Conservation (phyloP, 2,888 invertebrate species). For the Hyppa rectilinea region DNA sequence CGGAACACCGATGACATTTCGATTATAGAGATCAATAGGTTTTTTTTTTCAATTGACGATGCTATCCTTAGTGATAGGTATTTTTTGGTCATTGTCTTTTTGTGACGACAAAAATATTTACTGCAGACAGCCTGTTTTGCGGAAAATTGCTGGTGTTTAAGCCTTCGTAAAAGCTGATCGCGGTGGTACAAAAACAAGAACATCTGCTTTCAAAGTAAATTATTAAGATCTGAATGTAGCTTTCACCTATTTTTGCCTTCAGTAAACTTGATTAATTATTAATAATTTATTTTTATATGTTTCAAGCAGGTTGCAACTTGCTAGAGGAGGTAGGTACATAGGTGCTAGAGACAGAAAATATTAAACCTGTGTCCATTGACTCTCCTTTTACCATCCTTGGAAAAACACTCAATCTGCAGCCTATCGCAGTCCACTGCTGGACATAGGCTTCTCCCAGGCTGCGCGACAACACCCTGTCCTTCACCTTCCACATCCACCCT, state of each 20-base stretch:
- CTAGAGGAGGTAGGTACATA: background rate
- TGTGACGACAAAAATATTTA: constrained; percentile 54
- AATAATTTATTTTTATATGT: background rate
- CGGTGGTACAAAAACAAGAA: background rate
- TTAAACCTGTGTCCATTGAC: background rate
- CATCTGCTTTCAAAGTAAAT: constrained; percentile 3
- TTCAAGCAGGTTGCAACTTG: background rate
- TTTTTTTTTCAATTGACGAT: constrained; percentile 71
- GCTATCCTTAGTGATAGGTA: constrained; percentile 66
- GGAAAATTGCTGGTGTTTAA: constrained; percentile 32
- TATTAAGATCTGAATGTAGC: background rate
- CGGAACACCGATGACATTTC: constrained; percentile 83
- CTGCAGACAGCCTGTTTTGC: constrained; percentile 35
- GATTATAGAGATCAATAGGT: constrained; percentile 78
- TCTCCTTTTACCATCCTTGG: background rate
- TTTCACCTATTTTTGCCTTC: background rate
- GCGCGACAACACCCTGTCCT: no score
- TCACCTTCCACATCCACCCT: no score
- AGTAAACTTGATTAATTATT: background rate
- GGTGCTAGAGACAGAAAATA: background rate
- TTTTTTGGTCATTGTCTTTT: constrained; percentile 67
- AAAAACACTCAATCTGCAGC: no score
- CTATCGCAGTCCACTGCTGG: no score
- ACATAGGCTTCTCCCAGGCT: no score
- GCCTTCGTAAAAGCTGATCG: background rate